phyloP scores from a whole-genome alignment of 1,140 invertebrate genomes.

The Alviniconcha marisindica region DNA sequence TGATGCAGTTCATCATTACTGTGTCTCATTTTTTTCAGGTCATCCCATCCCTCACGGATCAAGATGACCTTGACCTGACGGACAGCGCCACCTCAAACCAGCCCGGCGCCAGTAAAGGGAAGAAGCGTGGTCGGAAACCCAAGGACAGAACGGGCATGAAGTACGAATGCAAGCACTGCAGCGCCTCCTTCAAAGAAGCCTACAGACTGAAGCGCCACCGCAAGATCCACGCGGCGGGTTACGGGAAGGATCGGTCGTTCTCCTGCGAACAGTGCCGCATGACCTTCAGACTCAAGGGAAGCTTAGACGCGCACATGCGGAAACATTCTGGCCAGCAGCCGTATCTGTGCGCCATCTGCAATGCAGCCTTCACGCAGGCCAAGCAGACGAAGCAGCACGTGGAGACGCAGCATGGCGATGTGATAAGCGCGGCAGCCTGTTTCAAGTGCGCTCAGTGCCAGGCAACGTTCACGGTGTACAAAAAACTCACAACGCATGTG shows the following conservation, averaged over 20 bases:
- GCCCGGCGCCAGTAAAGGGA: neutral
- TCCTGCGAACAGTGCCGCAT: slow-evolving; percentile 94
- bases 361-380: slow-evolving; percentile 5
- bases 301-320: slow-evolving; percentile 93
- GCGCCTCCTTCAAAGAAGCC: slow-evolving; percentile 79
- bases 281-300: slow-evolving; percentile 94
- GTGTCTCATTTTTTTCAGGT: neutral
- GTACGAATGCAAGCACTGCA: slow-evolving; percentile 33
- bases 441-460: slow-evolving; percentile 77
- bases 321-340: slow-evolving; percentile 96
- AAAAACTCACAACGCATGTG: slow-evolving; percentile 16
- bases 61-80: neutral
- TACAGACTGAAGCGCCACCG: slow-evolving; percentile 93
- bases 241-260: slow-evolving; percentile 45
- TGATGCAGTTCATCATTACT: too few species aligned
- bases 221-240: slow-evolving; percentile 24
- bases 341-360: slow-evolving; percentile 1
- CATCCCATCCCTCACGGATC: neutral
- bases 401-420: neutral
- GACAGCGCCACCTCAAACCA: neutral
- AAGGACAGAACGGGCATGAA: slow-evolving; percentile 78
- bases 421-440: slow-evolving; percentile 84
- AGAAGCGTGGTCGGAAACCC: neutral
- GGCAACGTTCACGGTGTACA: neutral
- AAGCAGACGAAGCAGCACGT: neutral